Percentiles rank a stretch among this genome's conserved stretches.
These are phyloP conservation scores for Anolis sagrei DNA, from an alignment of 2,113 vertebrate species.

Conservation along the genomic window DNA sequence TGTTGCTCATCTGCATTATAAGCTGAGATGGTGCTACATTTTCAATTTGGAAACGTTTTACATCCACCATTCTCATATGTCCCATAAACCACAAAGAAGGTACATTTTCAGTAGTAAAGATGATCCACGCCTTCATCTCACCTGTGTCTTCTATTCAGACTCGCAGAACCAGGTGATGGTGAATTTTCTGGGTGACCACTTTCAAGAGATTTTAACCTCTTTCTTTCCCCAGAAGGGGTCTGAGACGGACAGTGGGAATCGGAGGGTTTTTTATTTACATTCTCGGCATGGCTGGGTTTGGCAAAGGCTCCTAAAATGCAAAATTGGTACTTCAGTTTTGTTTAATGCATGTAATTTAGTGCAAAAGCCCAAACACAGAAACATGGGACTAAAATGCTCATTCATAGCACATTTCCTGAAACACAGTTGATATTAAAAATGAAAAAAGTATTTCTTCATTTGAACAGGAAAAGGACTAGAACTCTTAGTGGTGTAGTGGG, in stretches of 20 bases:
- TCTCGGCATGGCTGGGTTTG: slow-evolving; percentile 49
- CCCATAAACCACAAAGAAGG: neutral
- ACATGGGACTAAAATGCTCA: too few relatives aligned
- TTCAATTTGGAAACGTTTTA: neutral
- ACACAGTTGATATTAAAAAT: too few relatives aligned
- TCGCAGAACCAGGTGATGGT: slow-evolving; percentile 25
- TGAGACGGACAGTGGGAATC: slow-evolving; percentile 23
- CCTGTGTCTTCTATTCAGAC: slow-evolving; percentile 52
- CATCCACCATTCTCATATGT: neutral
- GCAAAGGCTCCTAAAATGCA: slow-evolving; percentile 62
- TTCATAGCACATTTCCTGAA: too few relatives aligned
- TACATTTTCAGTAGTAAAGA: neutral
- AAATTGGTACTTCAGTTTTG: neutral
- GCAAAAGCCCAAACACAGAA: too few relatives aligned
- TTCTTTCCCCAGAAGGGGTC: slow-evolving; percentile 54
- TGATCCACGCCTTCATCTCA: slow-evolving; percentile 36
- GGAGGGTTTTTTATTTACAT: slow-evolving; percentile 27
- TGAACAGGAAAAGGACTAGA: too few relatives aligned
- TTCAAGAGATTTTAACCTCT: slow-evolving; percentile 63
- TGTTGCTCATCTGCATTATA: neutral
- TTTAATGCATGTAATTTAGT: too few relatives aligned
- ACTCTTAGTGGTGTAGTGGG: too few relatives aligned
- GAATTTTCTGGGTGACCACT: slow-evolving; percentile 36
- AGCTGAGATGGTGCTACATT: neutral
- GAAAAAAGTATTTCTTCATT: too few relatives aligned